Percentiles rank a stretch among this genome's conserved stretches.
These are phyloP conservation scores for Macroglossus sobrinus DNA, from an alignment of 2,113 vertebrate species.

Conservation along the genomic window DNA sequence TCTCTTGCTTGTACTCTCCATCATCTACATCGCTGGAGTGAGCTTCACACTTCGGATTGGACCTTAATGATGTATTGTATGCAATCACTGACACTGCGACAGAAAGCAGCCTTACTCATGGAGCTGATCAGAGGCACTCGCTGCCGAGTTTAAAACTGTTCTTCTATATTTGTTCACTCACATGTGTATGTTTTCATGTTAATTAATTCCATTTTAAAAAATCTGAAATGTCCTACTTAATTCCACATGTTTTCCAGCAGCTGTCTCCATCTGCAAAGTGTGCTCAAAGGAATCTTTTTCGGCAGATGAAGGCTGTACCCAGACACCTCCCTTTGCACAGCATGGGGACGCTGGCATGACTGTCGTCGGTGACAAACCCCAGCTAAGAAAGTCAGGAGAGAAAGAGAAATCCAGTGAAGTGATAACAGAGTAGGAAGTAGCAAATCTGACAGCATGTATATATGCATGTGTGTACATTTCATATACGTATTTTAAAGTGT, in stretches of 20 bases:
- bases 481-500: neutral
- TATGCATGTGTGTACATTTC: neutral
- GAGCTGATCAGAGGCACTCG: neutral
- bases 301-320: neutral
- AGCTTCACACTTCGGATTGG: neutral
- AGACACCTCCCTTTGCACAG: neutral
- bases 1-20: neutral
- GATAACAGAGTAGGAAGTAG: neutral
- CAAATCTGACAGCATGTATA: neutral
- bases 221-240: constrained; percentile 7
- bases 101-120: neutral
- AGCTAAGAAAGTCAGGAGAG: neutral
- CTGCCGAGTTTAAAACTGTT: neutral
- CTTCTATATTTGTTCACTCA: neutral
- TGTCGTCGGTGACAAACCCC: neutral
- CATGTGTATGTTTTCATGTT: neutral
- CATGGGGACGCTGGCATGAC: neutral
- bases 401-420: neutral
- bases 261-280: constrained; percentile 2
- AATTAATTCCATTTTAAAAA: constrained; percentile 38
- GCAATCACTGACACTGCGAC: neutral
- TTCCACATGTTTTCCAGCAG: constrained; percentile 30
- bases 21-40: neutral
- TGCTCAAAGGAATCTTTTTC: neutral
- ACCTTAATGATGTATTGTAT: neutral